Percentiles rank a stretch among this genome's conserved stretches.
Evolutionary conservation across 2,113 vertebrate genomes (phyloP).

Genomic region (Pygoscelis antarcticus): DNA sequence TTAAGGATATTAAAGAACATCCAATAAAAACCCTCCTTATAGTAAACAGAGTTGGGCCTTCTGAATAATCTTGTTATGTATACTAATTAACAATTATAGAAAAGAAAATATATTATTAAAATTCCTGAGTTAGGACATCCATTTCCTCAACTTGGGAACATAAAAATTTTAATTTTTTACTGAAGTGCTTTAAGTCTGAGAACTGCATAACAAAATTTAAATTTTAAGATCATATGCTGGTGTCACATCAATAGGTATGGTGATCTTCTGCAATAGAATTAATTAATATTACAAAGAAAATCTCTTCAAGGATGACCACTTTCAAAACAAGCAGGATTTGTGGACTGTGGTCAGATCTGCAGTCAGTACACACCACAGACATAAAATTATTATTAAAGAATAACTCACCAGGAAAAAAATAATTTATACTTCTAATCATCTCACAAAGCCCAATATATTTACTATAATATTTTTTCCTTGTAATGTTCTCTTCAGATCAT

Average conservation of each 20-base stretch:
- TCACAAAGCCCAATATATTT: neutral
- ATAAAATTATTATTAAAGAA: slow-evolving; percentile 3
- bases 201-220: neutral
- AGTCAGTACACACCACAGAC: neutral
- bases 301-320: neutral
- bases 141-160: neutral
- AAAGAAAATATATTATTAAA: neutral
- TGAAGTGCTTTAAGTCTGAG: neutral
- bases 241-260: neutral
- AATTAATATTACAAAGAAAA: neutral
- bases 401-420: neutral
- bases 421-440: neutral
- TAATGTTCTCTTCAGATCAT: neutral
- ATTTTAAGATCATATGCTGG: slow-evolving; percentile 23
- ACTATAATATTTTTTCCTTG: neutral
- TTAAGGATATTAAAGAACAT: neutral
- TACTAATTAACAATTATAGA: neutral
- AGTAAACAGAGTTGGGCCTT: neutral
- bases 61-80: neutral
- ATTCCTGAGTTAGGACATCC: neutral
- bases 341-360: neutral
- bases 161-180: neutral
- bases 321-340: neutral
- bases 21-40: rapidly evolving
- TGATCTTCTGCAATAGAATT: neutral